Evolutionary conservation across 2,113 vertebrate species (phyloP).

Genomic region (Thunnus thynnus): DNA sequence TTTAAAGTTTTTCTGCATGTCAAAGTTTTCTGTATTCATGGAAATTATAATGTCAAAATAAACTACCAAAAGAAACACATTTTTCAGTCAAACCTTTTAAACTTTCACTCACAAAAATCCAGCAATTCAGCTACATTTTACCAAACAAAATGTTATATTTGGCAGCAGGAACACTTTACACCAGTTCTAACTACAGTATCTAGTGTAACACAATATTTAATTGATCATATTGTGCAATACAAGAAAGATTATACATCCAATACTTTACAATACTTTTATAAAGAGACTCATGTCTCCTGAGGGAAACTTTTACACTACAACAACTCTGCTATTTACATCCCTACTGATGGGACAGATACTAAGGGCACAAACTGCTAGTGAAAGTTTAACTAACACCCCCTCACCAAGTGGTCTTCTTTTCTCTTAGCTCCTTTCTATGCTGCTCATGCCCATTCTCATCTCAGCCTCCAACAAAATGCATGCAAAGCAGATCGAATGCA

Average conservation of each 20-base stretch:
- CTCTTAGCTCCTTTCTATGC: constrained; percentile 73
- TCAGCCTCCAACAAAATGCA: constrained; percentile 61
- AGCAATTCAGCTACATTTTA: background rate
- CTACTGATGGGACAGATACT: constrained; percentile 47
- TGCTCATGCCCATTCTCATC: constrained; percentile 71
- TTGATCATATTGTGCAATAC: background rate
- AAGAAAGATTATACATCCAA: background rate
- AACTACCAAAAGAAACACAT: background rate
- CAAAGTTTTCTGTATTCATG: background rate
- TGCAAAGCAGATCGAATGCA: constrained; percentile 70
- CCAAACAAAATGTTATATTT: background rate
- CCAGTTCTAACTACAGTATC: too few species aligned
- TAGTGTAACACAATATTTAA: too few species aligned
- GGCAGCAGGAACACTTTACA: background rate
- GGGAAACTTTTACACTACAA: constrained; percentile 13
- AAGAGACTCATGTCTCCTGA: too few species aligned
- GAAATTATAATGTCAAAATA: background rate
- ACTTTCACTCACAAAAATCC: background rate
- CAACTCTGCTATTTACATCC: constrained; percentile 28
- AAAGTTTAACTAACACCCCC: constrained; percentile 69
- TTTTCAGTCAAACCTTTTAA: too few species aligned
- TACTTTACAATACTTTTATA: background rate
- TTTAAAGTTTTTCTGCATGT: background rate
- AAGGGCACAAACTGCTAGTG: constrained; percentile 54
- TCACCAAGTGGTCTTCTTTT: constrained; percentile 66